phyloP scores from a whole-genome alignment of 2,888 invertebrate genomes.

The Phymatocera aterrima region DNA sequence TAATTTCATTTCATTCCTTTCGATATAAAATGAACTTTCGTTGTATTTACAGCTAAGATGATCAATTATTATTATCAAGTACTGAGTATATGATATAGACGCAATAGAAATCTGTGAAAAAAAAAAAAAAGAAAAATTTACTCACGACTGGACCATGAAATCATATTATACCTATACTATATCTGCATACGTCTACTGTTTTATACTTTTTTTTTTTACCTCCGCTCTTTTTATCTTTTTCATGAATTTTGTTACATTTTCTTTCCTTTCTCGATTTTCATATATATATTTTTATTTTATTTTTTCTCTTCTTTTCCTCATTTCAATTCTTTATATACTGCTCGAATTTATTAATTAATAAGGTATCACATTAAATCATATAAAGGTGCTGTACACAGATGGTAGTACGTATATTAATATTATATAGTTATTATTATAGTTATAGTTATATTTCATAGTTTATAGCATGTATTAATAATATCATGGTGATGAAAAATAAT shows the following conservation, averaged over 20 bases:
- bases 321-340: slow-evolving; percentile 53
- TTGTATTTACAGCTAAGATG: too few species aligned
- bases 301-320: neutral
- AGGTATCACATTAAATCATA: slow-evolving; percentile 73
- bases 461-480: too few species aligned
- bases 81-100: neutral
- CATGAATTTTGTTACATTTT: slow-evolving; percentile 39
- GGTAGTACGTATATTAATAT: slow-evolving; percentile 55
- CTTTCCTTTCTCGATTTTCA: slow-evolving; percentile 24
- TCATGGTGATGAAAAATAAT: slow-evolving; percentile 47
- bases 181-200: neutral
- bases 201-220: neutral
- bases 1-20: too few species aligned
- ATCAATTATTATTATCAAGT: too few species aligned
- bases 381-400: slow-evolving; percentile 72
- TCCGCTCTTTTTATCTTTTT: too few species aligned
- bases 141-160: neutral
- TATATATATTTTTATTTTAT: slow-evolving; percentile 13
- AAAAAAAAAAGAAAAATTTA: neutral
- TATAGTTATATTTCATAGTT: too few species aligned
- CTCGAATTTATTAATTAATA: slow-evolving; percentile 67
- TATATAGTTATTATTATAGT: too few species aligned
- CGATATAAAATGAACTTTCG: too few species aligned
- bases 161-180: slow-evolving; percentile 20
- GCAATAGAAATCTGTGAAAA: neutral